Evolutionary conservation across 1,140 invertebrate species (phyloP).

Genomic region (Listronotus oregonensis): DNA sequence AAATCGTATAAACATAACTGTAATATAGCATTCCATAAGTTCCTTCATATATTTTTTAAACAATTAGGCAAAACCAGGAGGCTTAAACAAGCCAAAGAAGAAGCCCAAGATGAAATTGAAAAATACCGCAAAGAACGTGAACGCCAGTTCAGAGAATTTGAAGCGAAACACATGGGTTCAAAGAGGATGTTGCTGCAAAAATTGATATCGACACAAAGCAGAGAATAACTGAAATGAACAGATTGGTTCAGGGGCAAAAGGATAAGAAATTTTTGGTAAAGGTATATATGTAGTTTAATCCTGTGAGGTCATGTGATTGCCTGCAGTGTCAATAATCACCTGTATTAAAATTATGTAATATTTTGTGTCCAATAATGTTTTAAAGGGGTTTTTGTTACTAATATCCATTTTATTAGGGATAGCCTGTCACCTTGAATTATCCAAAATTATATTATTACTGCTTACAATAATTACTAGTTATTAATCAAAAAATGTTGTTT

Average conservation of each 20-base stretch:
- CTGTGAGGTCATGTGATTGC: conserved; percentile 18
- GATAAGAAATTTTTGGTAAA: conserved; percentile 55
- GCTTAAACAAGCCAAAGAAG: conserved; percentile 99
- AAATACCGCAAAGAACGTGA: conserved; percentile 94
- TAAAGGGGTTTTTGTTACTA: too few relatives aligned
- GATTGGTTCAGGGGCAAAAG: conserved; percentile 74
- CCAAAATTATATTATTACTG: not conserved
- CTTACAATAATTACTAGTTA: conserved; percentile 2
- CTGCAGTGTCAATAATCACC: not conserved
- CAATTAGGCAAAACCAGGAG: conserved; percentile 89
- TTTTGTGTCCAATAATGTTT: too few relatives aligned
- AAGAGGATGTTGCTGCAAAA: conserved; percentile 84
- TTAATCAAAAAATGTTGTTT: too few relatives aligned
- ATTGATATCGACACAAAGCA: conserved; percentile 85
- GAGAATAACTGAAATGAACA: conserved; percentile 89
- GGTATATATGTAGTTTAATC: not conserved
- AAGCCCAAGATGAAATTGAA: conserved; percentile 98
- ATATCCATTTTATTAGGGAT: not conserved
- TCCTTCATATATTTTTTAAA: not conserved
- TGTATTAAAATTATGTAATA: too few relatives aligned
- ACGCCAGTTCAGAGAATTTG: conserved; percentile 91
- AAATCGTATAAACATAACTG: too few relatives aligned
- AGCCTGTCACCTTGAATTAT: not conserved
- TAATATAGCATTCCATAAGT: too few relatives aligned
- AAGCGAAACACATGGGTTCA: conserved; percentile 92